Evolutionary conservation across 2,797 vertebrate species (phyloP), one percentile per base, ranked within the genome.

Genomic region (Neosalanx taihuensis): DNA sequence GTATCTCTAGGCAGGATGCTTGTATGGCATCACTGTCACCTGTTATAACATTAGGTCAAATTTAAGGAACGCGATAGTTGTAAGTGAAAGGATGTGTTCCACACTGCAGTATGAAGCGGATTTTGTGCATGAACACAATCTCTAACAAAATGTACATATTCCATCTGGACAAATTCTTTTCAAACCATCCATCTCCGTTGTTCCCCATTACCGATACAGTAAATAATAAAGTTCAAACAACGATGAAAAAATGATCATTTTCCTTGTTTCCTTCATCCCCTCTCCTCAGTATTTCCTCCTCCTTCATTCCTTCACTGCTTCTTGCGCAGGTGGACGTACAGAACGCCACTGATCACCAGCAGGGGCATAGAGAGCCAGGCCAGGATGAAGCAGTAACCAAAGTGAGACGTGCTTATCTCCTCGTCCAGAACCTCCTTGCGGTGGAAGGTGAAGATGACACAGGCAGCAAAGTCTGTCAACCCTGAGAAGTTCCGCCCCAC

Each of bases 251-350:
- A 17, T 20, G 33, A n/a, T 20, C 10, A 20, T 64, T n/a, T 30
- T n/a, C 20, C 53, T 20, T 18, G 9, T 31, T 1, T 56, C 60
- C 58, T 6, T 41, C 53, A 5, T 35, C 31, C 30, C 5, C 30
- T 62, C 5, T 13, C 56, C 30, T 51, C 37, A 35, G 20, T 18
- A 5, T 72, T n/a, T 10, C n/a, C 12, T 41, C 37, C 10, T 9
- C 33, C 31, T 33, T 26, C 0, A 2, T 23, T 13, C 17, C 17
- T 64, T 93, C 90, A 96, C 73, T 95, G 89, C 62, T 91, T 93
- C 83, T 96, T 97, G 73, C 94, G 92, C 77, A 96, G 86, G 81
- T 95, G 94, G 81, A 94, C 90, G 64, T 97, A 96, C n/a, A 96
- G 81, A 37, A 94, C 41, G 5, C 90, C 93, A 1, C 95, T 96